Base-by-base conservation (phyloP, 37 sponge, comb jelly and placozoan species). In the Tethya wilhelma region DNA sequence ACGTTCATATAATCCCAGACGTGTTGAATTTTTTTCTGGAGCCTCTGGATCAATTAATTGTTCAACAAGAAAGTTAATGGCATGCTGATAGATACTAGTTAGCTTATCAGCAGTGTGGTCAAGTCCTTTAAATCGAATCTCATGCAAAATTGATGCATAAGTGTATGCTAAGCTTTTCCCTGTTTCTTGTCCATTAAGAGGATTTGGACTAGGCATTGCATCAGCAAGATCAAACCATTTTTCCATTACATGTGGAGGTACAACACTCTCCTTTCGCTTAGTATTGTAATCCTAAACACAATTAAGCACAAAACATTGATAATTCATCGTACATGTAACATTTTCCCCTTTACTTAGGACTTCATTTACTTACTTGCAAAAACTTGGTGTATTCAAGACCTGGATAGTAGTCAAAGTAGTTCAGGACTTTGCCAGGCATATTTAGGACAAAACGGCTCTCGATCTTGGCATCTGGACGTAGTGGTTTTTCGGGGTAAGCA, bases 331-430 rank as follows among this genome's bases (percentile, higher is more conserved):
- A n/a, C n/a, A n/a, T n/a, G n/a, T n/a, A n/a, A n/a, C n/a, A n/a
- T n/a, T n/a, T n/a, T n/a, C n/a, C n/a, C 14, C 53, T 19, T 49
- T 49, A 49, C 14, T 19, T 49, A 49, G 14, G 9, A 19, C 9
- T 49, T 9, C 14, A 14, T 49, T 49, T 49, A 49, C 39, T 38
- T 41, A 71, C 71, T 28, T 71, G 71, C 20, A 71, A 6, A 25
- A 71, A 71, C 14, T 71, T 71, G 28, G 45, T 36, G 62, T 87
- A 87, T 29, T 67, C 82, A 0, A 38, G 38, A 22, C 88, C 88
- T 4, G 82, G 88, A 56, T 68, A 80, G 64, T 87, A 87, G 77
- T 87, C 88, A 74, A 68, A 73, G 37, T 81, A 81, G 58, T 80
- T 81, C 38, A 80, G 83, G 25, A 87, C 82, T 49, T 87, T 81